phyloP scores from a whole-genome alignment of 2,113 vertebrate species.

The Peromyscus leucopus region DNA sequence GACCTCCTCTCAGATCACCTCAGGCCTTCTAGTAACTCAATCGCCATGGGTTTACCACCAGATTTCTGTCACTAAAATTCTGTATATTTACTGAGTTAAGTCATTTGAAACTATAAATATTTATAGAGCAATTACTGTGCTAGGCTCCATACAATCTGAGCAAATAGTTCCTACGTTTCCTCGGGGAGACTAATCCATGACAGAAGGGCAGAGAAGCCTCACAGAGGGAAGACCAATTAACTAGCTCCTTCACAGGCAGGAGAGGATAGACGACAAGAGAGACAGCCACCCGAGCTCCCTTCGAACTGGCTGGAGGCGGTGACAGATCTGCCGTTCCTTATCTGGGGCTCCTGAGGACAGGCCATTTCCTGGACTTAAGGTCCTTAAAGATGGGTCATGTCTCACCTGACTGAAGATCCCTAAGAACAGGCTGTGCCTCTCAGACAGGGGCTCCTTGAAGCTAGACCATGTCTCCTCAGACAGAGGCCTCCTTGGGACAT shows the following conservation, averaged over 20 bases:
- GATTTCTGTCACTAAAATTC: not conserved
- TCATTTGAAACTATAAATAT: not conserved
- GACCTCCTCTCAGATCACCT: not conserved
- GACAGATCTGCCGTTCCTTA: too few species aligned
- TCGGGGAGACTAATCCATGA: not conserved
- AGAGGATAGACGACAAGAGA: not conserved
- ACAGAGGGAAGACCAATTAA: not conserved
- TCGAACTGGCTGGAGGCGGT: not conserved
- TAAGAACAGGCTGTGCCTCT: not conserved
- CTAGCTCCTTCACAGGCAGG: not conserved
- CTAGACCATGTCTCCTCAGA: not conserved
- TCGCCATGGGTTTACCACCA: not conserved
- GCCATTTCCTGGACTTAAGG: not conserved
- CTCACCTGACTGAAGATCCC: not conserved
- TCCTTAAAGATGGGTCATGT: not conserved
- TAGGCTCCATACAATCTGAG: conserved; percentile 1
- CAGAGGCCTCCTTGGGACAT: not conserved
- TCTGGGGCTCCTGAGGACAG: not conserved
- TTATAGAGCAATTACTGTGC: not conserved
- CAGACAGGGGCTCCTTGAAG: not conserved
- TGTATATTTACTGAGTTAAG: not conserved
- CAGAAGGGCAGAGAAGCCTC: not conserved
- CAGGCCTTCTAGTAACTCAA: not conserved
- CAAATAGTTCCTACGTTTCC: not conserved
- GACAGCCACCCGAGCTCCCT: not conserved